Evolutionary conservation across 2,113 vertebrate species (phyloP).

Genomic region (Echinops telfairi): DNA sequence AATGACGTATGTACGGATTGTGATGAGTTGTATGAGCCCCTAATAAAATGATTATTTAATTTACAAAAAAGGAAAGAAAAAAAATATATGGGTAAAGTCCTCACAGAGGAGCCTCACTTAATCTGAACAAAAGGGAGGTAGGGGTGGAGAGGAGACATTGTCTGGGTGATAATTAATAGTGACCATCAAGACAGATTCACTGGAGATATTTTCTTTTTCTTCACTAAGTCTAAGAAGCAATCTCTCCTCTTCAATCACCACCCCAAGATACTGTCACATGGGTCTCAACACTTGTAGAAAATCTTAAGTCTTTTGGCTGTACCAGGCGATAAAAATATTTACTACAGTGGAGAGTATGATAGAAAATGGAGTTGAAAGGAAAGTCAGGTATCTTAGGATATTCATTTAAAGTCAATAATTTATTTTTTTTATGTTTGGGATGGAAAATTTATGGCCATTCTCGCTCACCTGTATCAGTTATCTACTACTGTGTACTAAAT

Average conservation of each 20-base stretch:
- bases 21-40: no score
- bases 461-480: slow-evolving; percentile 43
- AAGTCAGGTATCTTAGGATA: slow-evolving; percentile 38
- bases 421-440: slow-evolving; percentile 34
- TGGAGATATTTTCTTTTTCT: slow-evolving; percentile 60
- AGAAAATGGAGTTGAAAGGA: slow-evolving; percentile 49
- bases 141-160: neutral
- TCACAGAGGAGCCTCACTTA: slow-evolving; percentile 22
- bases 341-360: slow-evolving; percentile 45
- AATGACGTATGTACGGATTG: no score
- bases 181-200: slow-evolving; percentile 59
- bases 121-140: neutral
- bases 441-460: slow-evolving; percentile 58
- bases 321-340: slow-evolving; percentile 51
- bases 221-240: slow-evolving; percentile 48
- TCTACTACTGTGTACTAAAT: slow-evolving; percentile 36
- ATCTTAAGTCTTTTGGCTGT: slow-evolving; percentile 72
- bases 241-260: slow-evolving; percentile 48
- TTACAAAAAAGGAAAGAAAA: no score
- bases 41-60: no score
- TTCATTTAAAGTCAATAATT: slow-evolving; percentile 52
- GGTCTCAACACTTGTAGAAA: slow-evolving; percentile 72
- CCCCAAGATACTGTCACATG: slow-evolving; percentile 72
- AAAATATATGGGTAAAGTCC: neutral
- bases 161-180: slow-evolving; percentile 73